These are phyloP conservation scores for Parauchenoglanis ngamensis DNA, from an alignment of 2,797 vertebrate genomes.

Conservation along the genomic window DNA sequence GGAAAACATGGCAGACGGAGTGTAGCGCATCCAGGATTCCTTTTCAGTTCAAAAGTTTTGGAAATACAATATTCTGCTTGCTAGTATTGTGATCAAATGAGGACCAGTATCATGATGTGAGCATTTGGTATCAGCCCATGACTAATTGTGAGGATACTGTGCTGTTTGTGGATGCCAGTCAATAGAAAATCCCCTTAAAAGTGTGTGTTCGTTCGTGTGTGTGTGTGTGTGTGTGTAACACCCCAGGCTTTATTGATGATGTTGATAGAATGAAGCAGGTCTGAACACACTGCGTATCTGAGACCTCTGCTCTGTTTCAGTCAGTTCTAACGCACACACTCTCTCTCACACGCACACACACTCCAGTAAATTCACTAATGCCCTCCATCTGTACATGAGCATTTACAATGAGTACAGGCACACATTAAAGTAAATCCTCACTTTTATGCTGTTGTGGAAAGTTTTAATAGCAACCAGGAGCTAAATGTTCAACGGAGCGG, in stretches of 20 bases:
- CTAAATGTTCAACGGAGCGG: background rate
- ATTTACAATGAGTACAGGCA: background rate
- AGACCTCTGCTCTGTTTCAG: conserved; percentile 1
- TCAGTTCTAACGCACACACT: background rate
- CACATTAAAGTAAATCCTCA: background rate
- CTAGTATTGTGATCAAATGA: background rate
- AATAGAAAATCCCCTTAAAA: background rate
- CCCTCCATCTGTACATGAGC: background rate
- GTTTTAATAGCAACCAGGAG: background rate
- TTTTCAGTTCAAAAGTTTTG: background rate
- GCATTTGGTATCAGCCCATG: background rate
- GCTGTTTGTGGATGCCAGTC: background rate
- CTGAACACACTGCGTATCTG: conserved; percentile 10
- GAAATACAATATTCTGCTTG: background rate
- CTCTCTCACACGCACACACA: conserved; percentile 3
- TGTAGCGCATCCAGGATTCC: background rate
- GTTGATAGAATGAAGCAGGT: conserved; percentile 27
- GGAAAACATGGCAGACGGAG: background rate
- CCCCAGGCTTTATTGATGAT: conserved; percentile 1
- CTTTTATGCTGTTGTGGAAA: background rate
- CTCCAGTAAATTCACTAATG: background rate
- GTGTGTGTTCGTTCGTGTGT: background rate
- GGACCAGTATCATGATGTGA: background rate
- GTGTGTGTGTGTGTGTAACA: background rate
- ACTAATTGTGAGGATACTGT: background rate